These are phyloP conservation scores for Elymnias hypermnestra DNA, from an alignment of 1,140 invertebrate genomes.

Conservation along the genomic window DNA sequence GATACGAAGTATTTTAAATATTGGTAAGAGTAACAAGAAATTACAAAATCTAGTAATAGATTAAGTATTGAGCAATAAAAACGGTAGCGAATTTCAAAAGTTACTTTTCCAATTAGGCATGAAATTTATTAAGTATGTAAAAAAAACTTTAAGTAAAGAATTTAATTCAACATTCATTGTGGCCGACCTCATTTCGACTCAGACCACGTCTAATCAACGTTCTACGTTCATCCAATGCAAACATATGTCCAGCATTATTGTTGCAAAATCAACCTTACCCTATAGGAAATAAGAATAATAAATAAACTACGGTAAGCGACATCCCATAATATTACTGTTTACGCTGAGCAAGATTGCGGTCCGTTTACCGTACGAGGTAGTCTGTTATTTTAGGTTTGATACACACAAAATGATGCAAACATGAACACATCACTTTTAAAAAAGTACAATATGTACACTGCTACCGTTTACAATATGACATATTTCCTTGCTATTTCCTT, in stretches of 20 bases:
- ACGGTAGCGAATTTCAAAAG: no score
- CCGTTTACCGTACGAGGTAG: not conserved
- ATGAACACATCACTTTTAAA: not conserved
- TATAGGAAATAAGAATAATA: not conserved
- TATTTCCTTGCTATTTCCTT: no score
- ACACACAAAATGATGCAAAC: not conserved
- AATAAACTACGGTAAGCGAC: not conserved
- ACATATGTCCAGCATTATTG: not conserved
- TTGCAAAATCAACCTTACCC: not conserved
- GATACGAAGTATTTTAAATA: no score
- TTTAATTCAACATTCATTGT: slow-evolving; percentile 1
- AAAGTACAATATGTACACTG: no score
- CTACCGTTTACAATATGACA: no score
- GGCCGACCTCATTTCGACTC: not conserved
- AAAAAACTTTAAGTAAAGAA: slow-evolving; percentile 1
- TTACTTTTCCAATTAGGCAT: not conserved
- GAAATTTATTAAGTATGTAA: no score
- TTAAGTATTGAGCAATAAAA: no score
- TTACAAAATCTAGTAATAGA: no score
- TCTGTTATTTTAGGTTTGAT: not conserved
- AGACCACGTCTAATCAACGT: slow-evolving; percentile 1
- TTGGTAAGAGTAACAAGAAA: no score
- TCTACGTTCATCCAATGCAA: not conserved
- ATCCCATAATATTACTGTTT: not conserved
- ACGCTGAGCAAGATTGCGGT: not conserved